A percentile compares a stretch with the other conserved stretches of the same genome.
These are phyloP conservation scores for Papilio dardanus DNA, from an alignment of 1,140 invertebrate species.

Conservation along the genomic window DNA sequence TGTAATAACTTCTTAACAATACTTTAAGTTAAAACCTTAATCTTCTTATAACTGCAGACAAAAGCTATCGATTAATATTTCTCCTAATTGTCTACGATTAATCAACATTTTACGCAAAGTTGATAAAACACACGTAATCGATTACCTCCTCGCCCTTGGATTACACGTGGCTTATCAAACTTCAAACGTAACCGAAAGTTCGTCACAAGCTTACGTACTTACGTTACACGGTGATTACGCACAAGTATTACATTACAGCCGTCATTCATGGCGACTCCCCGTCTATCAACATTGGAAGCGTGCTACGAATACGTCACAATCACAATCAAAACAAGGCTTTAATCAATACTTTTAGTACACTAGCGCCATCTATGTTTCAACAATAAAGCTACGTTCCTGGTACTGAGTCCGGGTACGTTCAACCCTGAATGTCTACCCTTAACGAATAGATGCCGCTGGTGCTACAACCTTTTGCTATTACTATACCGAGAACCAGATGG, in stretches of 20 bases:
- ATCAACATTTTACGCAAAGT: neutral
- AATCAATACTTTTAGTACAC: neutral
- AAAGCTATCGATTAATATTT: neutral
- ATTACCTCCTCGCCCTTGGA: neutral
- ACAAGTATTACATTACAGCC: constrained; percentile 6
- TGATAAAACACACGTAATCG: neutral
- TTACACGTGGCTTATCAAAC: neutral
- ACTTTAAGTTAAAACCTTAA: neutral
- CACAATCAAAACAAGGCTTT: neutral
- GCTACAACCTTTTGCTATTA: neutral
- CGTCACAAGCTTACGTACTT: constrained; percentile 9
- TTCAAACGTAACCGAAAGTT: constrained; percentile 14
- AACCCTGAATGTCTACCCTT: neutral
- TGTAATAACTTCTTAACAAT: neutral
- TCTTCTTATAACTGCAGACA: neutral
- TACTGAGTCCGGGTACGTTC: neutral
- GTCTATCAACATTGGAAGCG: constrained; percentile 1
- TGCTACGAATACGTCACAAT: constrained; percentile 15
- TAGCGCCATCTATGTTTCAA: constrained; percentile 1
- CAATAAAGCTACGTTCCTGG: neutral
- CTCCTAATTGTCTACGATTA: neutral
- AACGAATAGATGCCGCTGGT: neutral
- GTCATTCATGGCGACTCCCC: constrained; percentile 16
- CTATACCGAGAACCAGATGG: neutral
- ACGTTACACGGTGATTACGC: constrained; percentile 12